Percentiles rank a stretch among this genome's conserved stretches.
phyloP scores from a whole-genome alignment of 2,113 vertebrate species.

The Lampris megalopsis region DNA sequence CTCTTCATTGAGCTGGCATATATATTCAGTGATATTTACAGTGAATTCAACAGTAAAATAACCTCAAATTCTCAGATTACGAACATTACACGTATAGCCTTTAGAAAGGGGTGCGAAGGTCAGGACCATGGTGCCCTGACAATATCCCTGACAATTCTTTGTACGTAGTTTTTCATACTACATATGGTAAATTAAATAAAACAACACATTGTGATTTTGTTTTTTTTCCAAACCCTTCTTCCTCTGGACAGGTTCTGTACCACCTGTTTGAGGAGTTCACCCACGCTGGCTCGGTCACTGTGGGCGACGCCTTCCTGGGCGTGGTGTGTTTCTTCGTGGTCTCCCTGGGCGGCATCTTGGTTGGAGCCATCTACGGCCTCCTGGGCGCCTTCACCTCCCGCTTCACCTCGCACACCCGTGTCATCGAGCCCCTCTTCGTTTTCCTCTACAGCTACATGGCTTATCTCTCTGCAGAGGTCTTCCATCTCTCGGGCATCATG shows the following conservation, averaged over 20 bases:
- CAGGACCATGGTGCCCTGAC: background rate
- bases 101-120: background rate
- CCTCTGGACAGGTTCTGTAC: slow-evolving; percentile 88
- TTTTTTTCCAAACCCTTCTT: background rate
- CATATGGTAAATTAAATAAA: too few relatives aligned
- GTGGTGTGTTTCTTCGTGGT: slow-evolving; percentile 96
- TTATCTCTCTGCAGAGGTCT: slow-evolving; percentile 94
- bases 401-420: slow-evolving; percentile 93
- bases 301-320: slow-evolving; percentile 88
- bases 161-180: too few relatives aligned
- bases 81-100: background rate
- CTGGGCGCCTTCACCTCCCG: slow-evolving; percentile 94
- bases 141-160: too few relatives aligned
- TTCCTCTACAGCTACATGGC: slow-evolving; percentile 99
- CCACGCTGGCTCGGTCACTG: slow-evolving; percentile 79
- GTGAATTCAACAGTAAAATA: background rate
- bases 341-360: slow-evolving; percentile 88
- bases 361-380: slow-evolving; percentile 90
- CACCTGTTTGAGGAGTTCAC: slow-evolving; percentile 95
- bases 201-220: too few relatives aligned
- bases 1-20: too few relatives aligned
- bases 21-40: background rate
- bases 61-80: background rate
- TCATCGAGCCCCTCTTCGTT: slow-evolving; percentile 98
- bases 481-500: slow-evolving; percentile 98